phyloP scores from a whole-genome alignment of 2,113 vertebrate species.

The Hippoglossus stenolepis region DNA sequence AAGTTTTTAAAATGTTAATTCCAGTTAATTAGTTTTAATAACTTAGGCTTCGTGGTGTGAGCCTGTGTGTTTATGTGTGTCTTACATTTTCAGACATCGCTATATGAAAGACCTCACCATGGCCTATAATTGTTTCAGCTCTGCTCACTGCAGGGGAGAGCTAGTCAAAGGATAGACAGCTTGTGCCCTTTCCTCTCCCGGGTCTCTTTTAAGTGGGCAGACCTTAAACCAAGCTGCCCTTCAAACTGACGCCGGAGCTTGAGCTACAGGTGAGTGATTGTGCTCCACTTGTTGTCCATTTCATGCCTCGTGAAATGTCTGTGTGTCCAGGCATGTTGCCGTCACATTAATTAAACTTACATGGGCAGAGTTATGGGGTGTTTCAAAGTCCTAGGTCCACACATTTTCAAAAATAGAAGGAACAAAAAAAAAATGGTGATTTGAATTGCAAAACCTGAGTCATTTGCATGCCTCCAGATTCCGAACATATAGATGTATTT shows the following conservation, averaged over 20 bases:
- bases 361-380: neutral
- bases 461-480: conserved; percentile 61
- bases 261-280: conserved; percentile 68
- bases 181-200: conserved; percentile 55
- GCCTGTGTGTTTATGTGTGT: conserved; percentile 57
- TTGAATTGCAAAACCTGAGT: conserved; percentile 53
- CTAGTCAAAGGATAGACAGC: conserved; percentile 59
- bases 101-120: conserved; percentile 50
- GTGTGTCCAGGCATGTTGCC: no score
- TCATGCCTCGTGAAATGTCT: neutral
- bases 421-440: conserved; percentile 6
- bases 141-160: conserved; percentile 54
- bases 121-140: conserved; percentile 67
- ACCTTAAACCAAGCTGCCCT: conserved; percentile 67
- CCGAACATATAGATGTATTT: conserved; percentile 52
- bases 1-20: conserved; percentile 79
- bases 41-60: conserved; percentile 54
- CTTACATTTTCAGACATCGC: conserved; percentile 58
- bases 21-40: conserved; percentile 78
- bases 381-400: conserved; percentile 19
- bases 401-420: conserved; percentile 31
- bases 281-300: conserved; percentile 43
- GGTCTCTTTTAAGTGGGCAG: conserved; percentile 59
- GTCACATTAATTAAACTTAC: neutral
- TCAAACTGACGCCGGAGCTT: conserved; percentile 65